A percentile compares a stretch with the other conserved stretches of the same genome.
Evolutionary conservation across 2,113 vertebrate species (phyloP).

Genomic region (Catharus bicknelli): DNA sequence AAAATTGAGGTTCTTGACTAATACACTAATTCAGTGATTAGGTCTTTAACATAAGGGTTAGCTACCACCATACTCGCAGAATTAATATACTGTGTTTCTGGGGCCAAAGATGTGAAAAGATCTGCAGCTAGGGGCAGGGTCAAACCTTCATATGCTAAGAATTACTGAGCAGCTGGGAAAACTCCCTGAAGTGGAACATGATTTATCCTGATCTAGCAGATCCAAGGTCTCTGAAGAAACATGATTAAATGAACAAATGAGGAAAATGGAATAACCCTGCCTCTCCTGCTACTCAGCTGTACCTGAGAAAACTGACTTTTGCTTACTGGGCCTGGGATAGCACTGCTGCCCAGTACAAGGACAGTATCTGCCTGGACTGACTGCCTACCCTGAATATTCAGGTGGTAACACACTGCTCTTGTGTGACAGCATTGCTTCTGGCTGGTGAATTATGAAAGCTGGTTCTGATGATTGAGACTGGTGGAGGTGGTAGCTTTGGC

Average conservation of each 20-base stretch:
- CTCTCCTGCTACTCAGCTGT: background rate
- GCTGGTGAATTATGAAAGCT: background rate
- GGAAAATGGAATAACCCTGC: background rate
- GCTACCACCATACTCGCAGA: background rate
- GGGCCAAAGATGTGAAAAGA: accelerated
- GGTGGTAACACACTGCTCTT: background rate
- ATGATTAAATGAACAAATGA: background rate
- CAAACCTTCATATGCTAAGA: background rate
- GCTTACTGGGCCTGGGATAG: background rate
- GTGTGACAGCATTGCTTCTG: background rate
- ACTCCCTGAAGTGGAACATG: background rate
- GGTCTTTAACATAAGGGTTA: background rate
- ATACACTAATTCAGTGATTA: background rate
- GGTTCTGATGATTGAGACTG: background rate
- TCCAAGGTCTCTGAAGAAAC: background rate
- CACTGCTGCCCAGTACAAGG: background rate
- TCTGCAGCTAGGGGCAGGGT: background rate
- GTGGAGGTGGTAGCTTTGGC: background rate
- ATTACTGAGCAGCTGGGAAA: background rate
- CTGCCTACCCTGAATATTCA: background rate
- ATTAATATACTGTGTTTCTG: background rate
- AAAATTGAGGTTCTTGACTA: background rate
- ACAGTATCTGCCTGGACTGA: background rate
- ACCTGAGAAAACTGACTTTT: background rate
- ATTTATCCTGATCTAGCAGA: background rate